Evolutionary conservation across 2,113 vertebrate genomes (phyloP).

Genomic region (Ceyx margarethae): DNA sequence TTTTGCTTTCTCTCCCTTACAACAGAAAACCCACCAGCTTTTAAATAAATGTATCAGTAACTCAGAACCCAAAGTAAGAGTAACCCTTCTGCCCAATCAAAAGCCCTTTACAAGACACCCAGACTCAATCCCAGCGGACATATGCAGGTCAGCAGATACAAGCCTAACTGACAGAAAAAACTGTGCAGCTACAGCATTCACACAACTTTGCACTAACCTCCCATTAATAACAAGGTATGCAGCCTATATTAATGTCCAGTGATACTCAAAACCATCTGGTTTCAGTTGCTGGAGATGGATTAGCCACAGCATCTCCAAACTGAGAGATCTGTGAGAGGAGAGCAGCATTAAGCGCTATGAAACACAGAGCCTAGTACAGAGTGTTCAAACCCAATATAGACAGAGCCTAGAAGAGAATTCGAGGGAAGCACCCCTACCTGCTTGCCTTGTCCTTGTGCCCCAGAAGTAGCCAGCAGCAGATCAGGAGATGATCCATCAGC

Average conservation of each 20-base stretch:
- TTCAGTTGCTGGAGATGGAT: background rate
- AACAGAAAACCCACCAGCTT: background rate
- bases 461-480: background rate
- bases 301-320: background rate
- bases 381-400: background rate
- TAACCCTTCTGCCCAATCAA: background rate
- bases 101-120: background rate
- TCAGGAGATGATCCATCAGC: background rate
- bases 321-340: background rate
- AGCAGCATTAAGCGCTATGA: background rate
- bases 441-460: background rate
- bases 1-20: background rate
- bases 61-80: background rate
- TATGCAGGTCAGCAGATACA: background rate
- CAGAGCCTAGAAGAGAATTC: background rate
- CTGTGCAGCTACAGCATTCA: background rate
- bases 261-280: background rate
- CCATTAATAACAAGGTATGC: background rate
- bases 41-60: background rate
- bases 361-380: background rate
- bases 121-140: background rate
- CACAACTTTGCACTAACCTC: background rate
- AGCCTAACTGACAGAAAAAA: background rate
- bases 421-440: background rate
- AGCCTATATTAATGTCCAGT: background rate